Percentiles rank a stretch among this genome's conserved stretches.
Conservation (phyloP, 2,888 invertebrate genomes). For the Trichacis sp. region DNA sequence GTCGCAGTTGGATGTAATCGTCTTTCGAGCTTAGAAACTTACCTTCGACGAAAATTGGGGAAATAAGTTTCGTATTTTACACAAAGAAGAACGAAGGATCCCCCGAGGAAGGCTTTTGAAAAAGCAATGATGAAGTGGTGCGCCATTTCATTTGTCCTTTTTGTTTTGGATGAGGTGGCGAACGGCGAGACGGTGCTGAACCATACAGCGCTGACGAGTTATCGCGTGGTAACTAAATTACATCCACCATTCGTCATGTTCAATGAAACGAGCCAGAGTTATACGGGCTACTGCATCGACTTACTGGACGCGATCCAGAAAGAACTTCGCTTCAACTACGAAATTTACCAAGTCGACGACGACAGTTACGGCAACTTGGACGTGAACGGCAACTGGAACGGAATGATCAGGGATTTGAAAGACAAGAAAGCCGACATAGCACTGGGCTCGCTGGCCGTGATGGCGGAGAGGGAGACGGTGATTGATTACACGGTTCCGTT, state of each 20-base stretch:
- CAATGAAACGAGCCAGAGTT: constrained; percentile 71
- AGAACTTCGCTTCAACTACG: constrained; percentile 90
- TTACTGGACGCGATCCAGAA: constrained; percentile 88
- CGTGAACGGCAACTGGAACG: constrained; percentile 87
- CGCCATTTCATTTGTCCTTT: background rate
- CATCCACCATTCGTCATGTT: constrained; percentile 87
- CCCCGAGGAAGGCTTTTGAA: no score
- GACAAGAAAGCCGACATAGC: constrained; percentile 94
- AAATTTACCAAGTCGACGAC: constrained; percentile 84
- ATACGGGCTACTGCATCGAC: constrained; percentile 92
- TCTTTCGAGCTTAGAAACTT: constrained; percentile 3
- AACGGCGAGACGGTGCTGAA: constrained; percentile 72
- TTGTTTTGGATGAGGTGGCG: constrained; percentile 37
- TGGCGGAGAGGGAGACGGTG: constrained; percentile 96
- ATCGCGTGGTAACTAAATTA: constrained; percentile 87
- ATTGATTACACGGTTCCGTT: constrained; percentile 99
- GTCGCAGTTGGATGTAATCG: background rate
- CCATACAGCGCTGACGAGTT: constrained; percentile 85
- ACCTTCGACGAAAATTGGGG: no score
- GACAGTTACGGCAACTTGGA: constrained; percentile 91
- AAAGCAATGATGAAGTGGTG: background rate
- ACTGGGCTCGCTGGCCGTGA: constrained; percentile 92
- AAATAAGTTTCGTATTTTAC: no score
- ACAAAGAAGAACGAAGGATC: no score
- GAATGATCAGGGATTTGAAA: constrained; percentile 83